Conservation (phyloP, 2,113 vertebrate genomes). For the Ramphastos sulfuratus region DNA sequence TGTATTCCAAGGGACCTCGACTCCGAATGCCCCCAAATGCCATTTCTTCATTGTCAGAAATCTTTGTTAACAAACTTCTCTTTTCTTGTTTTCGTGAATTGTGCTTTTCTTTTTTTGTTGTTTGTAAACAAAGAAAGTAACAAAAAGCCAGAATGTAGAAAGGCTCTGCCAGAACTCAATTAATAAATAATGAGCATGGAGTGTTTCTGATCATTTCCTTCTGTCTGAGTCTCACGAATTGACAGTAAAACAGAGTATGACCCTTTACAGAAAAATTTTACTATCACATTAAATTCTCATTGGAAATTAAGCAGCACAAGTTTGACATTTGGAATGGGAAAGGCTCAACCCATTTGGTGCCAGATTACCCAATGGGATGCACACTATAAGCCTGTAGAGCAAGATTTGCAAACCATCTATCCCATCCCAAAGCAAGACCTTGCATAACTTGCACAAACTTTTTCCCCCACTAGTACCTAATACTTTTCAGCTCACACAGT, state of each 20-base stretch:
- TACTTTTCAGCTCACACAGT: neutral
- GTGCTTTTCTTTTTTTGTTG: neutral
- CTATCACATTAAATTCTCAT: neutral
- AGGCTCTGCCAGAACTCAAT: constrained; percentile 59
- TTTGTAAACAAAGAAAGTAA: constrained; percentile 62
- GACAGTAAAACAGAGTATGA: constrained; percentile 3
- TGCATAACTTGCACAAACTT: neutral
- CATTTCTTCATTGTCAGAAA: neutral
- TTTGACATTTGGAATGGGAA: neutral
- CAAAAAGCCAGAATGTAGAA: constrained; percentile 39
- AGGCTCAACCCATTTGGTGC: neutral
- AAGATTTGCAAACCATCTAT: neutral
- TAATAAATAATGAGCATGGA: constrained; percentile 57
- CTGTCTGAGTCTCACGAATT: constrained; percentile 27
- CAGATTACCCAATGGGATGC: neutral
- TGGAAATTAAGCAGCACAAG: constrained; percentile 25
- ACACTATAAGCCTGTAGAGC: neutral
- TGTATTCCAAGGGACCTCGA: neutral
- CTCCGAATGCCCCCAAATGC: neutral
- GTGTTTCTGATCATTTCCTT: constrained; percentile 46
- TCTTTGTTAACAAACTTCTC: constrained; percentile 29
- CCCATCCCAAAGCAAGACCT: neutral
- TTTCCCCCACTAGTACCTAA: neutral
- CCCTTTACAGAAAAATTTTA: constrained; percentile 14
- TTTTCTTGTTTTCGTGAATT: neutral